A percentile compares a stretch with the other conserved stretches of the same genome.
phyloP scores from a whole-genome alignment of 2,113 vertebrate species.

The Glaucomys volans region DNA sequence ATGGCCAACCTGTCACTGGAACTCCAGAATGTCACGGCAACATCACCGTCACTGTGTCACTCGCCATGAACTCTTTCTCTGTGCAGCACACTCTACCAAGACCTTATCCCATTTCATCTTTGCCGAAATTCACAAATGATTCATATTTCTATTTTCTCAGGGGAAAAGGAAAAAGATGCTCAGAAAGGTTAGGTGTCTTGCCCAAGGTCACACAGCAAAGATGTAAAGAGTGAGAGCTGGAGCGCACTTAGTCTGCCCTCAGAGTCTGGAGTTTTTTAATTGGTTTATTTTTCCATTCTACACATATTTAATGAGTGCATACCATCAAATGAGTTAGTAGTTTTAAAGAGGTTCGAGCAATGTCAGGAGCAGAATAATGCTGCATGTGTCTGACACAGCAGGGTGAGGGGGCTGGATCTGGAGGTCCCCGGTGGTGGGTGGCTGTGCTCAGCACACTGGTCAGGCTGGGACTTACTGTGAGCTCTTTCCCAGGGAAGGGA shows the following conservation, averaged over 20 bases:
- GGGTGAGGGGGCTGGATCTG: too few relatives aligned
- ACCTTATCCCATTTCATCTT: neutral
- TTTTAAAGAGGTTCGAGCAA: neutral
- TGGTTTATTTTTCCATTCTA: neutral
- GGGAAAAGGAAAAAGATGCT: neutral
- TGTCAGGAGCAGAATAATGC: neutral
- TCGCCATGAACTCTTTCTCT: neutral
- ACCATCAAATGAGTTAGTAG: neutral
- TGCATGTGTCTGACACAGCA: neutral
- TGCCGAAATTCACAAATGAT: neutral
- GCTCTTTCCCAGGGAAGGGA: neutral
- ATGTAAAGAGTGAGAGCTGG: fast-evolving
- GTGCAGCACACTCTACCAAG: neutral
- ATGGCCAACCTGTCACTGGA: neutral
- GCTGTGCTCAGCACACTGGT: too few relatives aligned
- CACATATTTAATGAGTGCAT: neutral
- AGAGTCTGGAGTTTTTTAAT: neutral
- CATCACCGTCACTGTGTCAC: fast-evolving
- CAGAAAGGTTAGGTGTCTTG: neutral
- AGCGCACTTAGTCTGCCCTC: neutral
- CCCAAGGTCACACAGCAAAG: neutral
- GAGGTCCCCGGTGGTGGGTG: neutral
- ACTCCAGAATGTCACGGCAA: neutral
- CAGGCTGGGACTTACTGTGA: neutral
- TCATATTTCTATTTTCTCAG: slow-evolving; percentile 13